Base-by-base conservation (phyloP, 1,140 invertebrate species). In the Drosophila arawakana region DNA sequence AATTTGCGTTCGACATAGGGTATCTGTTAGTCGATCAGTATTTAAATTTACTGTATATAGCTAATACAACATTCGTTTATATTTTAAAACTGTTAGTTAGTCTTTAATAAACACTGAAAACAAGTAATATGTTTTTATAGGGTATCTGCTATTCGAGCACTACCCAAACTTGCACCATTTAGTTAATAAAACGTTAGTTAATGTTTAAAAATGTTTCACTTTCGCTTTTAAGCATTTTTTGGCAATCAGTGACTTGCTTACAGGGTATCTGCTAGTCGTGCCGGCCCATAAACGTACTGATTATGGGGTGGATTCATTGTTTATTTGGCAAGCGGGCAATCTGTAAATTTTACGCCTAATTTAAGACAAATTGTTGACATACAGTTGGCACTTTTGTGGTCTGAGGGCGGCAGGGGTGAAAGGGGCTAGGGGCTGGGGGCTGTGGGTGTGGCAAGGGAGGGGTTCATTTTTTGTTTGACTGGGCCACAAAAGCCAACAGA, bases 351-450 rank as follows among this genome's bases (percentile, higher is more conserved):
- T 88, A 88, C 84, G 83, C 83, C 84, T 88, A 88, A 88, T 88
- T 88, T 88, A 83, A 88, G 83, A 86, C 84, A 89, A 88, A 88
- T 88, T 88, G 83, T 86, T 85, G 82, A 81, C 78, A 81, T 85
- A 80, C 72, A 70, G 57, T 74, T 52, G 57, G 57, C 65, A 74
- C 72, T 70, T 69, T 62, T 41, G 65, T 49, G 65, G 41, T 54
- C 41, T 55, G 43, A 18, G 13, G 18, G 18, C 10, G 62, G 39
- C 7, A 43, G 35, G 39, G 37, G n/a, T 8, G 11, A 15, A n/a
- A n/a, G n/a, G n/a, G n/a, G n/a, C 11, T 3, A 9, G 11, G 47
- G 35, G 54, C 8, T 34, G 0, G 50, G 44, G 1, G 8, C n/a
- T 8, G 35, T 0, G 10, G 8, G 2, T 11, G 5, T 47, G 37